Base-by-base conservation (phyloP, 2,888 invertebrate genomes). In the Timema cristinae region DNA sequence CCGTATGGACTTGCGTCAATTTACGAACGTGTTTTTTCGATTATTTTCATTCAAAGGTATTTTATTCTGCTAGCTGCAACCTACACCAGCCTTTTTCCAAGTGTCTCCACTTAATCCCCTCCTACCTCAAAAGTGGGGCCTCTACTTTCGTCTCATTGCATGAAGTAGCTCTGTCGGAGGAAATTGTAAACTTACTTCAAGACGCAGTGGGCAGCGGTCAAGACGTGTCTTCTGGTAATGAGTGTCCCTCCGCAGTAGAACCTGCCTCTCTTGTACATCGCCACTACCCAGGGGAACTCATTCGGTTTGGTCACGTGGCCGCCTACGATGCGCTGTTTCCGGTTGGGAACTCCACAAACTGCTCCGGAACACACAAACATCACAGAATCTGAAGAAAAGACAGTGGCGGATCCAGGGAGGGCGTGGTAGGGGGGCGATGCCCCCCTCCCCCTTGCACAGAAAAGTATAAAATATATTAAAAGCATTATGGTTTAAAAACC, bases 241-340 rank as follows among this genome's bases (percentile, higher is more conserved):
- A 32, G 32, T 2, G 32, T 70, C 67, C 90, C 91, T 9, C 91
- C 92, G 78, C 92, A 93, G 79, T 90, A 88, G 78, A 90, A 90
- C 73, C 81, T 81, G 10, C 89, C 90, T 74, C 88, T 86, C 75
- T 86, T 85, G 77, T 85, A 86, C 74, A 92, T 83, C 11, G 90
- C 90, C 0, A 88, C 91, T 74, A 92, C 84, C 92, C 92, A 93
- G 0, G 92, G 92, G 78, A 90, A 91, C 80, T 91, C 91, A 75
- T 90, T 88, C 9, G 88, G 85, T 70, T 84, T 84, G 1, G 90
- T 86, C 32, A 86, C 83, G 67, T 85, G 85, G 5, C 92, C 92
- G 49, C 92, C 92, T 6, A 93, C 90, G 73, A 92, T 90, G 54
- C 90, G 84, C 54, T 87, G 88, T 68, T 88, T 83, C 73, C 86